Conservation (phyloP, 2,888 invertebrate species). For the Microctonus brassicae region DNA sequence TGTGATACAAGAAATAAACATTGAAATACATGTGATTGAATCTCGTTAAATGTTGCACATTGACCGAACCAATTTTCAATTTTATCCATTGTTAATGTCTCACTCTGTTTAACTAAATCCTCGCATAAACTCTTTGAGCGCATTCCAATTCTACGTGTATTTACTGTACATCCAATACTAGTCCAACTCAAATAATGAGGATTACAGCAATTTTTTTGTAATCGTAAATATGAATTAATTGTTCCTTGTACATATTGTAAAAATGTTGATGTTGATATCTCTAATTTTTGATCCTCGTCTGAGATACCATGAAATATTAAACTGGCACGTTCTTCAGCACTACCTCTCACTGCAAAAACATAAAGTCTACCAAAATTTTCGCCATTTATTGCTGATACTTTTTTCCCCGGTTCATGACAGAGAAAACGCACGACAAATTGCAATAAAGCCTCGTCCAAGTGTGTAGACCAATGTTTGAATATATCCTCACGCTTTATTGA, state of each 20-base stretch:
- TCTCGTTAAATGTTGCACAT: constrained; percentile 70
- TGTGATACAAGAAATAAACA: constrained; percentile 72
- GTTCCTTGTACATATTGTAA: constrained; percentile 82
- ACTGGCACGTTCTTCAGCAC: constrained; percentile 61
- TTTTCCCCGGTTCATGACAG: constrained; percentile 66
- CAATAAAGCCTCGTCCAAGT: constrained; percentile 62
- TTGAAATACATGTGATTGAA: constrained; percentile 72
- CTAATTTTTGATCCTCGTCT: constrained; percentile 62
- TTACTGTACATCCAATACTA: constrained; percentile 73
- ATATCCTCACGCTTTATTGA: constrained; percentile 68
- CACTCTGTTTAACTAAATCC: constrained; percentile 68
- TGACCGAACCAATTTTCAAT: constrained; percentile 71
- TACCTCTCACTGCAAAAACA: constrained; percentile 64
- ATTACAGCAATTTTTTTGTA: constrained; percentile 74
- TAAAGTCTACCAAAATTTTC: constrained; percentile 66
- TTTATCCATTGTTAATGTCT: constrained; percentile 66
- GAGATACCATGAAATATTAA: constrained; percentile 62
- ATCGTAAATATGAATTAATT: constrained; percentile 81
- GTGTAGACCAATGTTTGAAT: constrained; percentile 67
- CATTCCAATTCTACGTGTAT: constrained; percentile 73
- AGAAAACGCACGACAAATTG: constrained; percentile 65
- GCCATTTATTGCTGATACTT: constrained; percentile 62
- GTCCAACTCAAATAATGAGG: constrained; percentile 75
- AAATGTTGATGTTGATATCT: constrained; percentile 58
- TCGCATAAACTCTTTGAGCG: constrained; percentile 74